Evolutionary conservation across 1,140 invertebrate species (phyloP).

Genomic region (Pseudomyrmex concolor): DNA sequence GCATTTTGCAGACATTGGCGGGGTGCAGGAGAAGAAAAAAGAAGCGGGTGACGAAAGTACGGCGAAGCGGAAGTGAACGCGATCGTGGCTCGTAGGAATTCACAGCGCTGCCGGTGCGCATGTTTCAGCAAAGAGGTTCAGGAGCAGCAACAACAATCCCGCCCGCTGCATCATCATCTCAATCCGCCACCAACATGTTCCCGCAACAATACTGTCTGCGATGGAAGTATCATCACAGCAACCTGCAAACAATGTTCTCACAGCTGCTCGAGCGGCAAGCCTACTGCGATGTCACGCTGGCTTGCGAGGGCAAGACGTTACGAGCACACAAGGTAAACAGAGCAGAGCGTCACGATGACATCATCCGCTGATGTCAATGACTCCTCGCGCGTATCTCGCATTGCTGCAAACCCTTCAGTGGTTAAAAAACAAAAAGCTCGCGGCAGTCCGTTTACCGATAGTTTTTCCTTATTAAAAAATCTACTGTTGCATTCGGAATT

Average conservation of each 20-base stretch:
- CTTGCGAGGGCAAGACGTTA: slow-evolving; percentile 94
- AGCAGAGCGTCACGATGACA: slow-evolving; percentile 36
- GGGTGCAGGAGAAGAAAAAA: slow-evolving; percentile 37
- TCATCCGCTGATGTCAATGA: slow-evolving; percentile 9
- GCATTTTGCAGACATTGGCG: slow-evolving; percentile 56
- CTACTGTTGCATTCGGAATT: too few species aligned
- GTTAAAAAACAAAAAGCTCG: background rate
- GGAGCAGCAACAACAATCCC: slow-evolving; percentile 67
- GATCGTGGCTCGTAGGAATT: slow-evolving; percentile 73
- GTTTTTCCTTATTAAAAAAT: too few species aligned
- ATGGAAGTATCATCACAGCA: slow-evolving; percentile 96
- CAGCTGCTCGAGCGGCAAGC: slow-evolving; percentile 93
- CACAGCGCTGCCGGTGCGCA: slow-evolving; percentile 77
- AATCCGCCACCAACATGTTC: slow-evolving; percentile 85
- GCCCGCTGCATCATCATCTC: slow-evolving; percentile 54
- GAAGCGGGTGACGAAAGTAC: slow-evolving; percentile 43
- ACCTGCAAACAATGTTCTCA: slow-evolving; percentile 95
- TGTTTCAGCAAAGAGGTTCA: slow-evolving; percentile 81
- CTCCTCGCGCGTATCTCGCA: background rate
- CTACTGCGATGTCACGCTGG: slow-evolving; percentile 96
- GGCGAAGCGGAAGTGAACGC: slow-evolving; percentile 75
- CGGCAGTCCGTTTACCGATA: background rate
- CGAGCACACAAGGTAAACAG: slow-evolving; percentile 93
- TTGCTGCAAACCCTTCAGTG: background rate
- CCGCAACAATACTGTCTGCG: slow-evolving; percentile 95